phyloP scores from a whole-genome alignment of 35 echinoderm and acorn worm genomes.

The Patiria miniata region DNA sequence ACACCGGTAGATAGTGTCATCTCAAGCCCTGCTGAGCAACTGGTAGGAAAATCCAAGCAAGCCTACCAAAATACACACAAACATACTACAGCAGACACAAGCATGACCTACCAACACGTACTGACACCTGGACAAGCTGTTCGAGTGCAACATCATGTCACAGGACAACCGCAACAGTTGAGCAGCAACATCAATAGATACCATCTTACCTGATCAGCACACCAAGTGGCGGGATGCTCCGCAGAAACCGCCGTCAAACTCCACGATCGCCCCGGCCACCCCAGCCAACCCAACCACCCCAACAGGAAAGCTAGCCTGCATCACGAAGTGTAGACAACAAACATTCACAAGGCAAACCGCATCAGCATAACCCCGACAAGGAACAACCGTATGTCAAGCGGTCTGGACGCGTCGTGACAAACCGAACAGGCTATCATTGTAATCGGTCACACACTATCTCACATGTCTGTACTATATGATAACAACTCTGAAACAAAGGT shows the following conservation, averaged over 20 bases:
- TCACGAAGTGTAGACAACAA: background rate
- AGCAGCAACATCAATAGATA: constrained; percentile 26
- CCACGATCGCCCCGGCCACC: background rate
- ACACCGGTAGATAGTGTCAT: constrained; percentile 64
- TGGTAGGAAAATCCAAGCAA: constrained; percentile 44
- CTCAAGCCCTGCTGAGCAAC: constrained; percentile 60
- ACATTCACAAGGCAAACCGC: background rate
- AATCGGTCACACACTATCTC: background rate
- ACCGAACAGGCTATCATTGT: background rate
- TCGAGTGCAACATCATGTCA: constrained; percentile 33
- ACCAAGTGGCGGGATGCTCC: constrained; percentile 29
- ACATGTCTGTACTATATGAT: too few species aligned
- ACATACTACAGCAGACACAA: background rate
- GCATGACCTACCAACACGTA: constrained; percentile 40
- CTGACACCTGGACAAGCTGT: constrained; percentile 49
- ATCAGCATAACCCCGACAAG: too few species aligned
- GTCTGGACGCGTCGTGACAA: constrained; percentile 8
- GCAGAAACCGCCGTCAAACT: constrained; percentile 55
- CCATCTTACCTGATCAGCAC: constrained; percentile 51
- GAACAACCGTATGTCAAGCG: background rate
- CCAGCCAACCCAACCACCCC: background rate
- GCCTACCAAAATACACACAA: constrained; percentile 52
- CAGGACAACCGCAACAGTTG: constrained; percentile 43
- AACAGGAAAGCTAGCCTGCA: too few species aligned
- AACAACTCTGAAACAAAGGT: too few species aligned